These are phyloP conservation scores for Genyomyrus donnyi DNA, from an alignment of 2,113 vertebrate genomes.

Conservation along the genomic window DNA sequence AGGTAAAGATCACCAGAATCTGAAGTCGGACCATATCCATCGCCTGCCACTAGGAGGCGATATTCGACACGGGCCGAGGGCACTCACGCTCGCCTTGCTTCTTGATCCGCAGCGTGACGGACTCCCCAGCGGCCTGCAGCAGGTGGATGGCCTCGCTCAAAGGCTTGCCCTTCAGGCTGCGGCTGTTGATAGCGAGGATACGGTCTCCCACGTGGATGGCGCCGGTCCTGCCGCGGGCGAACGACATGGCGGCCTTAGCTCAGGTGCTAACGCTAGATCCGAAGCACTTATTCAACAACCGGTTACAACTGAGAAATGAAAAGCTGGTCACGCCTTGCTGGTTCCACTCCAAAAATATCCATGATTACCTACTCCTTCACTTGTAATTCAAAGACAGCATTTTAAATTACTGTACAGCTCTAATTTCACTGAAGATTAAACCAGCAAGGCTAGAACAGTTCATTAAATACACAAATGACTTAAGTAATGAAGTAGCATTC, in stretches of 20 bases:
- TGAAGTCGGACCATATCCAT: neutral
- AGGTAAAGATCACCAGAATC: neutral
- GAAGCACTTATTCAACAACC: neutral
- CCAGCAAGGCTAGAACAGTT: neutral
- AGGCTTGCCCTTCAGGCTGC: conserved; percentile 94
- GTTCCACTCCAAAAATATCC: neutral
- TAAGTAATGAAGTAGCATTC: neutral
- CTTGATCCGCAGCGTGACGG: conserved; percentile 97
- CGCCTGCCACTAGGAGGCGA: neutral
- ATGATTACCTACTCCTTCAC: neutral
- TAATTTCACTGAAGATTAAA: conserved; percentile 6
- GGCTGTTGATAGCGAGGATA: conserved; percentile 95
- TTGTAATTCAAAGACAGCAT: neutral
- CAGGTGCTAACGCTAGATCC: neutral
- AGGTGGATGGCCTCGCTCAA: conserved; percentile 96
- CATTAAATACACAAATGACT: conserved; percentile 7
- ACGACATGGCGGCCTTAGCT: neutral
- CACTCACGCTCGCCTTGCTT: conserved; percentile 89
- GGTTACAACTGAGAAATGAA: neutral
- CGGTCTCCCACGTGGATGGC: conserved; percentile 95
- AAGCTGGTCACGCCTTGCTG: neutral
- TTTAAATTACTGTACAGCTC: neutral
- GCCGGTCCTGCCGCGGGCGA: conserved; percentile 70
- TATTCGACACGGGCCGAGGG: neutral
- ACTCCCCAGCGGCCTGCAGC: conserved; percentile 94